Evolutionary conservation across 2,888 invertebrate genomes (phyloP).

Genomic region (Pedicia rivosa): DNA sequence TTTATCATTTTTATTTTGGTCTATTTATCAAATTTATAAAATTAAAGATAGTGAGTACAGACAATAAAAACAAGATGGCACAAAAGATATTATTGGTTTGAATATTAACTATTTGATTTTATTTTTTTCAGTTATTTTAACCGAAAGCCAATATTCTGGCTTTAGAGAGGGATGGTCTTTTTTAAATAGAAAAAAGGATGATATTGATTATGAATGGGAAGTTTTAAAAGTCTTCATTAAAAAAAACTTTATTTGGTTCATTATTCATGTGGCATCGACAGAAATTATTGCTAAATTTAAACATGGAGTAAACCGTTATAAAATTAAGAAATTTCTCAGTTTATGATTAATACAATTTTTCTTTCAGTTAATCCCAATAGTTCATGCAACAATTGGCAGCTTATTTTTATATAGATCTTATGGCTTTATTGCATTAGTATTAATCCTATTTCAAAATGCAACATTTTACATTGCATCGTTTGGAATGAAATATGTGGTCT

Average conservation of each 20-base stretch:
- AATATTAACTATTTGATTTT: slow-evolving; percentile 15
- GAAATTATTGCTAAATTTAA: background rate
- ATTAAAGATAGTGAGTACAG: slow-evolving; percentile 9
- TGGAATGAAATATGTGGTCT: slow-evolving; percentile 1
- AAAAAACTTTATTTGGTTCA: slow-evolving; percentile 22
- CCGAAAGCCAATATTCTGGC: background rate
- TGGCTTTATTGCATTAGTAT: background rate
- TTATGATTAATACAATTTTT: background rate
- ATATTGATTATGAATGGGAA: slow-evolving; percentile 26
- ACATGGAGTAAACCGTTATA: background rate
- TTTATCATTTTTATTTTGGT: slow-evolving; percentile 22
- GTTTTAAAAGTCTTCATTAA: slow-evolving; percentile 21
- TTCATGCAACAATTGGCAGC: slow-evolving; percentile 17
- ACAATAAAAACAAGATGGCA: background rate
- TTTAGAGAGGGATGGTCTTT: slow-evolving; percentile 16
- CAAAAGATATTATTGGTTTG: background rate
- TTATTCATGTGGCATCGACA: slow-evolving; percentile 19
- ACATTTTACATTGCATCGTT: background rate
- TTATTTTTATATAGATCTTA: background rate
- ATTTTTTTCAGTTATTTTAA: background rate
- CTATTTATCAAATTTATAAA: slow-evolving; percentile 12
- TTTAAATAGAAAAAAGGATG: slow-evolving; percentile 21
- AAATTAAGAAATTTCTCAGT: background rate
- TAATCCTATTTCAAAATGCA: background rate
- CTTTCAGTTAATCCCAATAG: slow-evolving; percentile 15